phyloP scores from a whole-genome alignment of 2,797 vertebrate genomes.

The Pseudomugil tenellus region DNA sequence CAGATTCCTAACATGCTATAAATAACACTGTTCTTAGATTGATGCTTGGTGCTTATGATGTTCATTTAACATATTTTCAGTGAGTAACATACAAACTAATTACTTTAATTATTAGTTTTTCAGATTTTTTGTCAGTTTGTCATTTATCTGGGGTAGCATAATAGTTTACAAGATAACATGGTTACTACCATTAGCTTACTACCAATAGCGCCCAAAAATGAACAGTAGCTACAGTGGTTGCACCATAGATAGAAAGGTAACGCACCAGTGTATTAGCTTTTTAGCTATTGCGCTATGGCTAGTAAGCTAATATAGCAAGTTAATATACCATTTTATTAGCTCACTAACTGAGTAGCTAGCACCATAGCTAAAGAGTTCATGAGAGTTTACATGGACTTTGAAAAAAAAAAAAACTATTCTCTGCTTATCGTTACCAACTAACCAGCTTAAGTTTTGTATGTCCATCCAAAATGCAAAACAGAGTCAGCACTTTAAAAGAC shows the following conservation, averaged over 20 bases:
- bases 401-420: too few species aligned
- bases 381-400: too few species aligned
- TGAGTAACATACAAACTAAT: neutral
- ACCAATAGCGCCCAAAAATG: too few species aligned
- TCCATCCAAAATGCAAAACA: neutral
- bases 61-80: neutral
- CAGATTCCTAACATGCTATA: neutral
- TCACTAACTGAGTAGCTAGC: too few species aligned
- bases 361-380: too few species aligned
- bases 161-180: neutral
- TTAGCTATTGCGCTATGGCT: too few species aligned
- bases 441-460: neutral
- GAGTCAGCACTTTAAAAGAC: constrained; percentile 46
- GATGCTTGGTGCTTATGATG: neutral
- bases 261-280: too few species aligned
- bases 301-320: too few species aligned
- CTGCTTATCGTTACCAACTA: neutral
- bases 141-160: neutral
- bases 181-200: too few species aligned
- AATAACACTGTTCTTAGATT: neutral
- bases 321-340: too few species aligned
- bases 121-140: neutral
- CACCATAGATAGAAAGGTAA: too few species aligned
- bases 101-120: neutral
- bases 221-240: too few species aligned